A percentile compares a stretch with the other conserved stretches of the same genome.
Conservation (phyloP, 2,113 vertebrate species). For the Cacatua alba region DNA sequence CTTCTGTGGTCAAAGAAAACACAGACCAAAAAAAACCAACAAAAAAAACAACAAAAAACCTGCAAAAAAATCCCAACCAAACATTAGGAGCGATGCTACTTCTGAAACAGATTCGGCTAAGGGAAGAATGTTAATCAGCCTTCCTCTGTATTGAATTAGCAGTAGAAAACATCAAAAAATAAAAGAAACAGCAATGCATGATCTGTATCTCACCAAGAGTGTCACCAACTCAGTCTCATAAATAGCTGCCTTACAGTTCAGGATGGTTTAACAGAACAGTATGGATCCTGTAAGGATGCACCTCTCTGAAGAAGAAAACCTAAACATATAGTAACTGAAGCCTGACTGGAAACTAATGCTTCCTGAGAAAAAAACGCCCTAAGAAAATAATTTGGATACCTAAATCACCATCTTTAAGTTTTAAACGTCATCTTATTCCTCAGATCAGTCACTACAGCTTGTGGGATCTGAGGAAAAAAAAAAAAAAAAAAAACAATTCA, state of each 20-base stretch:
- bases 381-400: background rate
- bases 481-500: background rate
- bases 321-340: background rate
- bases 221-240: background rate
- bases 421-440: background rate
- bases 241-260: background rate
- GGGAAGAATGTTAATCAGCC: background rate
- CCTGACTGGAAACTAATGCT: background rate
- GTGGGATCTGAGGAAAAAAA: background rate
- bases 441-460: background rate
- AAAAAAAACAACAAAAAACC: background rate
- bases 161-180: background rate
- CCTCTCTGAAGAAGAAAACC: background rate
- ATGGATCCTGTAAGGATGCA: background rate
- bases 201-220: background rate
- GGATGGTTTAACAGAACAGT: background rate
- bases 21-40: background rate
- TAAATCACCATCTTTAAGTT: background rate
- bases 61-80: rapidly evolving
- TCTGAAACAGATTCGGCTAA: background rate
- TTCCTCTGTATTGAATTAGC: background rate
- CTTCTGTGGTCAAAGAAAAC: background rate
- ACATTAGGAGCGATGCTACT: background rate
- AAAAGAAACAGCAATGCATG: background rate
- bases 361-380: background rate